Conservation (phyloP, 2,797 vertebrate genomes). For the Enteromius trimaculatus region DNA sequence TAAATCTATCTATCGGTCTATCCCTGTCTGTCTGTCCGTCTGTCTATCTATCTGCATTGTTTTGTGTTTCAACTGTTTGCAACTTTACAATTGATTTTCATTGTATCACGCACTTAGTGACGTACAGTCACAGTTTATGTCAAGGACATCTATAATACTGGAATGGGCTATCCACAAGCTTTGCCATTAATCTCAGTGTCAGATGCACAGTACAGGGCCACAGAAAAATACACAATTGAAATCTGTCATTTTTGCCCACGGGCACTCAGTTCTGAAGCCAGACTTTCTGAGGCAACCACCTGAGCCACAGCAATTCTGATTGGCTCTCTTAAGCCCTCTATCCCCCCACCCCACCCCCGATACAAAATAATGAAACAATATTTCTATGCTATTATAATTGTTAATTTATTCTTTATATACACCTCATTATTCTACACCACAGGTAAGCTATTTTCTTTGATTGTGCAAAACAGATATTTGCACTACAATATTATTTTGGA, state of each 20-base stretch:
- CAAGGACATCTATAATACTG: neutral
- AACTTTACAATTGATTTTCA: neutral
- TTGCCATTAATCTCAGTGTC: neutral
- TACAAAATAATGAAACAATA: no score
- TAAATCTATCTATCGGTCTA: no score
- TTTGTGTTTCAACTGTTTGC: neutral
- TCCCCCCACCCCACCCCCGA: no score
- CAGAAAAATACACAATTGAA: constrained; percentile 3
- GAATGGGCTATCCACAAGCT: neutral
- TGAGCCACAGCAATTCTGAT: neutral
- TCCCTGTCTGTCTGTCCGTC: no score
- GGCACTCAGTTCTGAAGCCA: neutral
- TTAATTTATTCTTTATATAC: no score
- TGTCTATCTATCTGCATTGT: neutral
- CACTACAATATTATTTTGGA: no score
- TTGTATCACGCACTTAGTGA: neutral
- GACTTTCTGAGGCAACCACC: neutral
- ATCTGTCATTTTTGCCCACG: neutral
- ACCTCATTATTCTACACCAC: no score
- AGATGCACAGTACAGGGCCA: neutral
- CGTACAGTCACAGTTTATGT: neutral
- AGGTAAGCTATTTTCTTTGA: no score
- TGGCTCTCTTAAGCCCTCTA: neutral
- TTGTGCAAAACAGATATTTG: no score
- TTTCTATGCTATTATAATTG: neutral